phyloP scores from a whole-genome alignment of 2,113 vertebrate species.

The Glaucidium brasilianum region DNA sequence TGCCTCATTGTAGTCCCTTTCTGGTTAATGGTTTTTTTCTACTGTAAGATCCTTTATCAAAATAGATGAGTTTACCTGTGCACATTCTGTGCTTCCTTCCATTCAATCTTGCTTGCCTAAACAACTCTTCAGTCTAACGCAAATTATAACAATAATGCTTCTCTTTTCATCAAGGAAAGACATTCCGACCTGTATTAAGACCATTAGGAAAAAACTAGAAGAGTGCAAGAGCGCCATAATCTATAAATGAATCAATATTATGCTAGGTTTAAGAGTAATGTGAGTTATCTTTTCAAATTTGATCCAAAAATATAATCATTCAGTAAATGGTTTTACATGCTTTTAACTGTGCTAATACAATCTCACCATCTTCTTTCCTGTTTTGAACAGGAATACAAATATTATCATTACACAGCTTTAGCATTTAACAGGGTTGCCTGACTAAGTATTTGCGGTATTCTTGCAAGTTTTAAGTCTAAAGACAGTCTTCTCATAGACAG shows the following conservation, averaged over 20 bases:
- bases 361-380: not conserved
- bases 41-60: not conserved
- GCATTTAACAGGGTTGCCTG: not conserved
- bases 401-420: not conserved
- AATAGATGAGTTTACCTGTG: not conserved
- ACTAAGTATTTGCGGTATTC: not conserved
- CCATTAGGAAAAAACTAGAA: not conserved
- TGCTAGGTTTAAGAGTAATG: not conserved
- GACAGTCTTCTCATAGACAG: not conserved
- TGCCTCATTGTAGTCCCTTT: not conserved
- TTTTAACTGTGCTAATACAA: not conserved
- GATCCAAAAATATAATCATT: not conserved
- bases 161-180: not conserved
- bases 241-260: not conserved
- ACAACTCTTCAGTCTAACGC: not conserved
- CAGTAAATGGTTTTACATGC: not conserved
- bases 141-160: not conserved
- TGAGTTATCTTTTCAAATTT: not conserved
- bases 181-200: not conserved
- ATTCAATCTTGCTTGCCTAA: not conserved
- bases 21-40: not conserved
- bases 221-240: not conserved
- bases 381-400: not conserved
- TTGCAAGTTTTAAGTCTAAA: not conserved
- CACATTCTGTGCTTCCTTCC: not conserved